Conservation (phyloP, 2,113 vertebrate species). For the pig (Sus scrofa) region DNA sequence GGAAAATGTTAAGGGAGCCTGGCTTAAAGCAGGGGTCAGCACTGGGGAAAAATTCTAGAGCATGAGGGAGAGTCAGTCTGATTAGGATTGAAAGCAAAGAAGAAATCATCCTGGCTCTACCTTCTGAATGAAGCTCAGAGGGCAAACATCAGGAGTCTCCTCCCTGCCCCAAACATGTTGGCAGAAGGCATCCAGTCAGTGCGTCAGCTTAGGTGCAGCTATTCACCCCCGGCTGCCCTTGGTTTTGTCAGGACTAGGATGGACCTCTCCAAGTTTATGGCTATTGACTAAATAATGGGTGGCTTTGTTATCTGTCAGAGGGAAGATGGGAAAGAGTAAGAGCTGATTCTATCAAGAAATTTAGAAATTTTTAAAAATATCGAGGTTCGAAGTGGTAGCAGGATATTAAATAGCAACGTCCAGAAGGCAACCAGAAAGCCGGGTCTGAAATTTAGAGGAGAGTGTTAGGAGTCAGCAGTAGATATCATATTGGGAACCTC, state of each 20-base stretch:
- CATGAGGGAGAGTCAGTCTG: neutral
- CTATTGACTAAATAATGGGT: neutral
- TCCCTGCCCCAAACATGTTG: neutral
- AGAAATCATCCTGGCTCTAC: neutral
- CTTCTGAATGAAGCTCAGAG: neutral
- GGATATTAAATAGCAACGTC: neutral
- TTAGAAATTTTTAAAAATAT: slow-evolving; percentile 19
- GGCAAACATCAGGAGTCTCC: neutral
- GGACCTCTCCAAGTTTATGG: neutral
- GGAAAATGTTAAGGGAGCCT: neutral
- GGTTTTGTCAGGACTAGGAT: neutral
- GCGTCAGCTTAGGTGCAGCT: neutral
- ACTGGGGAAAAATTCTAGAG: neutral
- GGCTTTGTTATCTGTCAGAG: neutral
- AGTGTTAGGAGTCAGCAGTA: neutral
- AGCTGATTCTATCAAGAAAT: neutral
- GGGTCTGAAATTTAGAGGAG: neutral
- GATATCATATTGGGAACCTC: neutral
- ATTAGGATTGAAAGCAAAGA: neutral
- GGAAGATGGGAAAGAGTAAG: neutral
- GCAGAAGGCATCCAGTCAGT: neutral
- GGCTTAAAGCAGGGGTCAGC: neutral
- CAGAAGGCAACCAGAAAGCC: neutral
- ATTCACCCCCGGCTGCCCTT: neutral
- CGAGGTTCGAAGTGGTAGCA: neutral